Evolutionary conservation across 2,888 invertebrate genomes (phyloP), one percentile per base, ranked within the genome.

Genomic region (Meiosimyza decipiens): DNA sequence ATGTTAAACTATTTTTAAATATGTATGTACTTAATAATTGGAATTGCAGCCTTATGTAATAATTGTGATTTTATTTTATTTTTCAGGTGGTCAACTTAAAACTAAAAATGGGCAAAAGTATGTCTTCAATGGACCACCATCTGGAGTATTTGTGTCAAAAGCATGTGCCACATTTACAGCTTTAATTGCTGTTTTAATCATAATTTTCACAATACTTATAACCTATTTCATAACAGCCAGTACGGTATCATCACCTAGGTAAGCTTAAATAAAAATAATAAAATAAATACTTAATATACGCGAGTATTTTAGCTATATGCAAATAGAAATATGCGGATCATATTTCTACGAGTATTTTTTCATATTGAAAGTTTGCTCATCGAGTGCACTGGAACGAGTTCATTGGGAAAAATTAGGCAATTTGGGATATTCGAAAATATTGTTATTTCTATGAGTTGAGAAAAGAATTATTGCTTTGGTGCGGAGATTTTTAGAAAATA

Each of bases 31-130:
- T n/a, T n/a, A n/a, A n/a, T 9, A 40, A 9, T 40, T 40, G 4
- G 9, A 6, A 40, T 9, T 40, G 40, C 1, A 40, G 6, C 6
- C 9, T 40, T 0, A 40, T 7, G 2, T 40, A 40, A 6, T 40
- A 40, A 40, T 1, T 40, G 69, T 52, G 0, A 49, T 13, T 63
- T 69, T 63, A 5, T 15, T 52, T 60, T 40, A 5, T 28, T 64
- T 81, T 81, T 3, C 79, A 87, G 87, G 87, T 78, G 87, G 87
- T 63, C 87, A 87, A 74, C 79, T 87, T 0, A 87, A 87, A 80
- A 84, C 87, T n/a, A 87, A 87, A 78, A 87, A 87, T 79, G 87
- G 87, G 28, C 87, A 87, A 78, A 87, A 87, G 80, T 87, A 87
- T 76, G 84, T 87, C 11, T 84, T 87, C 72, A 87, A 87, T 79